Evolutionary conservation across 2,113 vertebrate genomes (phyloP), one percentile per base, ranked within the genome.

Genomic region (Aspidoscelis tigris): DNA sequence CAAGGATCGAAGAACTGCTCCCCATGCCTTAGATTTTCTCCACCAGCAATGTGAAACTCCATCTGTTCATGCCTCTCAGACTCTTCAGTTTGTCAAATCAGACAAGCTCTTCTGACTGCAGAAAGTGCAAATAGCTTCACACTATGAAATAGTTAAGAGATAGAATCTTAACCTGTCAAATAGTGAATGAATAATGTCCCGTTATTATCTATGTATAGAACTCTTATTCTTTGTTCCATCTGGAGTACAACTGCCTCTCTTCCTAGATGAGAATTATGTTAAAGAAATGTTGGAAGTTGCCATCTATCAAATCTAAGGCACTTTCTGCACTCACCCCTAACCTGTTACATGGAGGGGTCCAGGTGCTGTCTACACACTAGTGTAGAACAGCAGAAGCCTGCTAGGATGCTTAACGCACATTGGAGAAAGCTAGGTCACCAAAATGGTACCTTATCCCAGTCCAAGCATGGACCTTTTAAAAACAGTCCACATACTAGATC

Each of bases 101-200:
- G 58, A 64, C 58, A 65, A 10, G 2, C 53, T 76, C 50, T 33
- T 65, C 10, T 11, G 12, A 78, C 21, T 41, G 18, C 10, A 4
- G 33, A 24, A 78, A 64, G 33, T 53, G 73, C 7, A 20, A 78
- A 78, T 33, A n/a, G 2, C 47, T 55, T 76, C 50, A 55, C 76
- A 78, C 18, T 12, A 64, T 41, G 55, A 58, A 78, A 78, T 41
- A 41, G 16, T 14, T 78, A 58, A 61, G 9, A 76, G 61, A n/a
- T 78, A 78, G 41, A 61, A 64, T 64, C 55, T 16, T 76, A 58
- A 58, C 75, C 33, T 78, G 18, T 78, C 55, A 78, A 78, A 78
- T 21, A 43, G 33, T 43, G 58, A 39, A 43, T 64, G 76, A 78
- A 78, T 78, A 64, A 64, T 24, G 20, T 78, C 2, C 58, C 76